Percentiles rank a stretch among this genome's conserved stretches.
phyloP scores from a whole-genome alignment of 2,797 vertebrate genomes.

The Anomalospiza imberbis region DNA sequence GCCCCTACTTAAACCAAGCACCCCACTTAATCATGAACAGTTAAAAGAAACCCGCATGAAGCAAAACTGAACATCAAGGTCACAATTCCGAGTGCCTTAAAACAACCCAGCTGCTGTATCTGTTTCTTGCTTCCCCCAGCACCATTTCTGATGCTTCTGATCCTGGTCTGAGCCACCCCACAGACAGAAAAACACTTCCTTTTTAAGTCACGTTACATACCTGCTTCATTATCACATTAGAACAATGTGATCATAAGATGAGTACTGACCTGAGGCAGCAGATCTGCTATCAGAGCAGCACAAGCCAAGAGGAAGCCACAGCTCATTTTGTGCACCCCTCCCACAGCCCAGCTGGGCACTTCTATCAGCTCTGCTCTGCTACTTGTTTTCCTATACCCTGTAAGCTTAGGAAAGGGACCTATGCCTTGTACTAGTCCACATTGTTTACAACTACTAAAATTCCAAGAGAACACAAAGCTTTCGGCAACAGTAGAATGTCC shows the following conservation, averaged over 20 bases:
- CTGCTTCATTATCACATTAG: not conserved
- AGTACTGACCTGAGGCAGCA: not conserved
- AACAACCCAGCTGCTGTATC: not conserved
- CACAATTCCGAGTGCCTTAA: not conserved
- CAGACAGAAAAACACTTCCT: not conserved
- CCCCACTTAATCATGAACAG: not conserved
- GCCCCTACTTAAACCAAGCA: not conserved
- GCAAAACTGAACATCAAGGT: not conserved
- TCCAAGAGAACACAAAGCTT: not conserved
- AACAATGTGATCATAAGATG: not conserved
- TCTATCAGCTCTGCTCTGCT: not conserved
- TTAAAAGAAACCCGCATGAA: not conserved
- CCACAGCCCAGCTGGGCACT: not conserved
- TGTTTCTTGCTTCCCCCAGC: not conserved
- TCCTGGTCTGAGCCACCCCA: not conserved
- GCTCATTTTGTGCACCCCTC: not conserved
- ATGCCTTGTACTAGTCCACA: not conserved
- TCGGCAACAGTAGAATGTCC: not conserved
- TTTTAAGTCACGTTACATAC: not conserved
- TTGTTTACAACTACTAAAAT: not conserved
- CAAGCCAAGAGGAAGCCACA: not conserved
- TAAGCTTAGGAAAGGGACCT: not conserved
- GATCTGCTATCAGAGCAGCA: not conserved
- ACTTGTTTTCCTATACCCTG: not conserved
- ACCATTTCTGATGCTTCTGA: not conserved